phyloP scores from a whole-genome alignment of 2,113 vertebrate species.

The Saiga tatarica region DNA sequence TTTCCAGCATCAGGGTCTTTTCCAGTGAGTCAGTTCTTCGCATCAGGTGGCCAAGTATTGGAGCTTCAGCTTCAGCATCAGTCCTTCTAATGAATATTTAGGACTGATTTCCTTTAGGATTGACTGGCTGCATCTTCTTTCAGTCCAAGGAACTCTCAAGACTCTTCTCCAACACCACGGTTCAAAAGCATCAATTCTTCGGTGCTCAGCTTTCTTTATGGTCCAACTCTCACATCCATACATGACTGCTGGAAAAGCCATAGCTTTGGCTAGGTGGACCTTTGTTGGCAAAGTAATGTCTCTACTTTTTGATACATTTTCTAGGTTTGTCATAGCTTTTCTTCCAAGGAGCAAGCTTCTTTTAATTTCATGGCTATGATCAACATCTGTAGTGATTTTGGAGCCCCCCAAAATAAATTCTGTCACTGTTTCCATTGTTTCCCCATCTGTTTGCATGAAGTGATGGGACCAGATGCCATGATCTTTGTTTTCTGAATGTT shows the following conservation, averaged over 20 bases:
- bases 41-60: neutral
- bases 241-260: neutral
- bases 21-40: neutral
- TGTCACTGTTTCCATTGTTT: neutral
- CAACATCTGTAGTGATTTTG: neutral
- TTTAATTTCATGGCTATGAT: neutral
- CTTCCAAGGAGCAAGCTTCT: neutral
- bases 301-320: neutral
- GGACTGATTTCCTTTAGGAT: neutral
- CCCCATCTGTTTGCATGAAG: neutral
- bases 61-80: neutral
- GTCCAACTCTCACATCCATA: neutral
- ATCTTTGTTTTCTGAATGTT: neutral
- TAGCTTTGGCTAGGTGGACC: neutral
- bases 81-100: neutral
- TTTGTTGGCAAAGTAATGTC: neutral
- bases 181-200: neutral
- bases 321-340: neutral
- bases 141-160: neutral
- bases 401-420: neutral
- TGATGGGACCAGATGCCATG: neutral
- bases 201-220: neutral
- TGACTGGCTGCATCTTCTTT: neutral
- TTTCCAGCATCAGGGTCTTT: neutral
- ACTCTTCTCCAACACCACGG: neutral